Percentiles rank a stretch among this genome's conserved stretches.
Conservation (phyloP, 2,888 invertebrate species). For the Trisateles emortualis region DNA sequence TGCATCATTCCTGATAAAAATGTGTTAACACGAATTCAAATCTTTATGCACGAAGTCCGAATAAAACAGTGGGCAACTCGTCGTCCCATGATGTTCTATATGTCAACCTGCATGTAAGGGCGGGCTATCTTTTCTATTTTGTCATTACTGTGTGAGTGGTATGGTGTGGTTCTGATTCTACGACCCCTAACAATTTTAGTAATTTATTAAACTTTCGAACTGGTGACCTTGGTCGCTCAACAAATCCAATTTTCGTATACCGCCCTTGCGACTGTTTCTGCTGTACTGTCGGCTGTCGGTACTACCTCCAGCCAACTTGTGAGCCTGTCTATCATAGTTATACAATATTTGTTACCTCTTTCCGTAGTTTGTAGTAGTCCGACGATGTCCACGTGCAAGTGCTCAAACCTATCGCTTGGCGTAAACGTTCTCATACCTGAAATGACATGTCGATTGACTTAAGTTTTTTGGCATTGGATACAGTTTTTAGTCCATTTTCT, state of each 20-base stretch:
- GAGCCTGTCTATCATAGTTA: neutral
- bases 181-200: too few relatives aligned
- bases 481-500: neutral
- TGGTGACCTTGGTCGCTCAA: neutral
- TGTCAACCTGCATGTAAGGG: neutral
- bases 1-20: conserved; percentile 3
- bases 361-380: neutral
- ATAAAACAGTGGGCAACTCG: neutral
- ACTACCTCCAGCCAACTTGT: neutral
- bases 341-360: neutral
- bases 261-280: neutral
- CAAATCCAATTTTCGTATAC: neutral
- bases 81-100: neutral
- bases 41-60: neutral
- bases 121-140: neutral
- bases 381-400: neutral
- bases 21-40: conserved; percentile 1
- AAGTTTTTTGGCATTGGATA: neutral
- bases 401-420: neutral
- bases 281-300: neutral
- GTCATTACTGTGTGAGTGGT: neutral
- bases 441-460: neutral
- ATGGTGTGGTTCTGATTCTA: neutral
- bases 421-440: neutral
- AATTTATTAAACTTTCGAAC: neutral